Evolutionary conservation across 2,797 vertebrate species (phyloP).

Genomic region (Lacerta bilineata): DNA sequence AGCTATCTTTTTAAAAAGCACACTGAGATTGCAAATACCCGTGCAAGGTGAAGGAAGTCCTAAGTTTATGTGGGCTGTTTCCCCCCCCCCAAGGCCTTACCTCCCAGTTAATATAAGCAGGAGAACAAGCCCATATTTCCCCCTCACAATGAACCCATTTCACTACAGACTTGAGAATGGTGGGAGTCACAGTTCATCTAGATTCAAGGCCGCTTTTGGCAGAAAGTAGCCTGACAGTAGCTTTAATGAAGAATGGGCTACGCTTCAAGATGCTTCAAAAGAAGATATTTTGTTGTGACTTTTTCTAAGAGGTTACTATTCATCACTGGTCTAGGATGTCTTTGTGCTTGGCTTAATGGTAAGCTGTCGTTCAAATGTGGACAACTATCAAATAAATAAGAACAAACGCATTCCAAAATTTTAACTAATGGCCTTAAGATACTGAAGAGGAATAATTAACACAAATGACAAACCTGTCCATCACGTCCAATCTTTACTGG

Average conservation of each 20-base stretch:
- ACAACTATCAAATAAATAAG: neutral
- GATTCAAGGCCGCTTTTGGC: neutral
- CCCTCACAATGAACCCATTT: neutral
- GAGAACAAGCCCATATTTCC: neutral
- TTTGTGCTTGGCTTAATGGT: neutral
- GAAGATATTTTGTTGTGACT: neutral
- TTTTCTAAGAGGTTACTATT: neutral
- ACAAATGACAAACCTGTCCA: conserved; percentile 89
- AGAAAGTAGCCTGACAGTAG: neutral
- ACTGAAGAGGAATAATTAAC: conserved; percentile 10
- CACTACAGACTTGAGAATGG: neutral
- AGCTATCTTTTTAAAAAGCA: neutral
- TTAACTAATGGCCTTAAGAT: neutral
- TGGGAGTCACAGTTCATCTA: neutral
- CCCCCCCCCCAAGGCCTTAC: neutral
- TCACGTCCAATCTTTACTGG: conserved; percentile 98
- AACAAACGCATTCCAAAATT: conserved; percentile 14
- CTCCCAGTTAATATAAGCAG: neutral
- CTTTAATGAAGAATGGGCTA: neutral
- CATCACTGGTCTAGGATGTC: neutral
- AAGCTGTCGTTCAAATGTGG: neutral
- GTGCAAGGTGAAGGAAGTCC: neutral
- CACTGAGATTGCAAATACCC: neutral
- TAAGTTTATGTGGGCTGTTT: neutral
- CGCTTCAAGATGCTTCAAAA: neutral